Evolutionary conservation across 1,140 invertebrate genomes (phyloP).

Genomic region (Drosophila jambulina): DNA sequence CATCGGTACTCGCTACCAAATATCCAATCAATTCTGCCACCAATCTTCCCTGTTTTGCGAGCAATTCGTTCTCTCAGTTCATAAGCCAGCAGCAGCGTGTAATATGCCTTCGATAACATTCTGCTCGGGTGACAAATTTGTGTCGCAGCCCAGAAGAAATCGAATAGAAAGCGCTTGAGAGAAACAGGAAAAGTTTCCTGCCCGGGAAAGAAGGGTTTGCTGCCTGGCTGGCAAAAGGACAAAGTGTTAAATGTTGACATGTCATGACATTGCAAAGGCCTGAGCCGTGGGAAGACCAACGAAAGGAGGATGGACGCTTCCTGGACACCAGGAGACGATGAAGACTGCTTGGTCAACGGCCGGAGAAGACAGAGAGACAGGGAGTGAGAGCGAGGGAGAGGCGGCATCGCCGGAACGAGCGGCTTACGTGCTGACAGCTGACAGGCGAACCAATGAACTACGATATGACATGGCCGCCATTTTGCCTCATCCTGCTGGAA

Average conservation of each 20-base stretch:
- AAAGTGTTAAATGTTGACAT: slow-evolving; percentile 83
- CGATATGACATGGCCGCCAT: slow-evolving; percentile 66
- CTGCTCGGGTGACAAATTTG: slow-evolving; percentile 78
- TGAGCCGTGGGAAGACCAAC: slow-evolving; percentile 17
- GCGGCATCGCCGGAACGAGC: slow-evolving; percentile 58
- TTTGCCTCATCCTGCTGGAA: slow-evolving; percentile 45
- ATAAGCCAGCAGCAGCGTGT: slow-evolving; percentile 67
- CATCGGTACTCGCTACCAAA: slow-evolving; percentile 16
- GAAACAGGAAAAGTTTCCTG: slow-evolving; percentile 63
- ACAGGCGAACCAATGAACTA: slow-evolving; percentile 80
- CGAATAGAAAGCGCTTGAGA: slow-evolving; percentile 23
- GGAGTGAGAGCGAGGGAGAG: slow-evolving; percentile 2
- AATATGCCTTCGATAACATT: slow-evolving; percentile 80
- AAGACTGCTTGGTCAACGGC: slow-evolving; percentile 62
- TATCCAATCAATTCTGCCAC: slow-evolving; percentile 31
- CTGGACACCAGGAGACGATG: slow-evolving; percentile 27
- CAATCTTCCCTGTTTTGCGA: background rate
- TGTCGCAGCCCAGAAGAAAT: slow-evolving; percentile 38
- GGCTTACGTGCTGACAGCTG: slow-evolving; percentile 81
- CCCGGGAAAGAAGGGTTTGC: slow-evolving; percentile 17
- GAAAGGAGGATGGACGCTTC: slow-evolving; percentile 46
- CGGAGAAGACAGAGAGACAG: background rate
- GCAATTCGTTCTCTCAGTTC: slow-evolving; percentile 46
- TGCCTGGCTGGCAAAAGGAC: slow-evolving; percentile 35
- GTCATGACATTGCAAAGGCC: slow-evolving; percentile 77